Percentiles rank a stretch among this genome's conserved stretches.
Conservation (phyloP, 2,888 invertebrate genomes). For the Orchesellides sinensis region DNA sequence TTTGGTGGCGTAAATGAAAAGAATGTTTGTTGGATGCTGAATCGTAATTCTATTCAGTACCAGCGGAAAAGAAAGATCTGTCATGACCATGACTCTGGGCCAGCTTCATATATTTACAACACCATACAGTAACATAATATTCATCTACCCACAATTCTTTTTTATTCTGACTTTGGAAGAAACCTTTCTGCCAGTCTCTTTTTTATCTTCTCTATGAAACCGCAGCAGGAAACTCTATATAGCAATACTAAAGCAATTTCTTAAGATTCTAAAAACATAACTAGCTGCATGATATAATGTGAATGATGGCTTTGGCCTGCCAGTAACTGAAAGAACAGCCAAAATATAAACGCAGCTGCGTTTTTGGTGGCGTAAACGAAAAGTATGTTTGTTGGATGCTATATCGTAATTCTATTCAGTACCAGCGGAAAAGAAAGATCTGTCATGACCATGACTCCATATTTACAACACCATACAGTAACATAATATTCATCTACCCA, state of each 20-base stretch:
- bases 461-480: background rate
- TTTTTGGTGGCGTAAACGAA: background rate
- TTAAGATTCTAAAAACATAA: background rate
- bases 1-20: background rate
- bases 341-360: too few species aligned
- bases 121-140: background rate
- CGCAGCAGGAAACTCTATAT: constrained; percentile 1
- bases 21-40: background rate
- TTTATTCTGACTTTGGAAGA: background rate
- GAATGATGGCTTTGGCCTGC: too few species aligned
- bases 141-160: background rate
- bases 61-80: background rate
- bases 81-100: constrained; percentile 1
- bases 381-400: background rate
- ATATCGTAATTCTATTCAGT: background rate
- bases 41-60: background rate
- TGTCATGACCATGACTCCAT: constrained; percentile 6
- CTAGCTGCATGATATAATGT: background rate
- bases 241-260: too few species aligned
- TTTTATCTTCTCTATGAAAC: background rate
- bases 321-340: too few species aligned
- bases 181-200: background rate
- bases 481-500: background rate
- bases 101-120: background rate
- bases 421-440: background rate